Evolutionary conservation across 2,888 invertebrate genomes (phyloP), one percentile per base, ranked within the genome.

Genomic region (Zonitis immaculata): DNA sequence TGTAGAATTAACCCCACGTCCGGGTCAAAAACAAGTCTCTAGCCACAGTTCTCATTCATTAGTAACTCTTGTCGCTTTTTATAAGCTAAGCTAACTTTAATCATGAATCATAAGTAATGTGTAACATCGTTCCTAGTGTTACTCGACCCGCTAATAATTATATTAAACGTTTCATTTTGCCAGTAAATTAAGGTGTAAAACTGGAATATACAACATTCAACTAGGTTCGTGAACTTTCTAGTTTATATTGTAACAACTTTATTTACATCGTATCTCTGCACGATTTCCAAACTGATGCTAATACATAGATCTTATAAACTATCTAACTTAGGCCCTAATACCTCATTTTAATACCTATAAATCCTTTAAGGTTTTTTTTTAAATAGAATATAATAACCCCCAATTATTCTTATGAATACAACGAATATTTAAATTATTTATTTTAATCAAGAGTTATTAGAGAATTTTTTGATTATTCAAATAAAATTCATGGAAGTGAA

Each of bases 1-100:
- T 62, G 60, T 58, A 61, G 60, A 66, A 65, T 66, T 65, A 66
- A 62, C 61, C 65, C 63, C 50, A 65, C 64, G 63, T 65, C 66
- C 66, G 66, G 65, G 57, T 61, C 61, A 63, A 60, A n/a, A 62
- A 60, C 54, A 61, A 58, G 56, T 53, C 60, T 61, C 59, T 57
- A 58, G 56, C 56, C 54, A 51, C 58, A 54, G 54, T 59, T 64
- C 57, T 63, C 61, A 62, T 63, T 60, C 57, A 62, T 64, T 59
- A 60, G 56, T 56, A 59, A 57, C 61, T 58, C 57, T 59, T 58
- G 58, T 58, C 57, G 61, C 60, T 62, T 59, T 63, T 63, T 63
- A 54, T 58, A 57, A 18, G 53, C 61, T 49, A 58, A 52, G 54
- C 53, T 18, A 61, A 63, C 58, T 63, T 63, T 60, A 51, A 57